Conservation (phyloP, 1,140 invertebrate species). For the Hypothenemus hampei region DNA sequence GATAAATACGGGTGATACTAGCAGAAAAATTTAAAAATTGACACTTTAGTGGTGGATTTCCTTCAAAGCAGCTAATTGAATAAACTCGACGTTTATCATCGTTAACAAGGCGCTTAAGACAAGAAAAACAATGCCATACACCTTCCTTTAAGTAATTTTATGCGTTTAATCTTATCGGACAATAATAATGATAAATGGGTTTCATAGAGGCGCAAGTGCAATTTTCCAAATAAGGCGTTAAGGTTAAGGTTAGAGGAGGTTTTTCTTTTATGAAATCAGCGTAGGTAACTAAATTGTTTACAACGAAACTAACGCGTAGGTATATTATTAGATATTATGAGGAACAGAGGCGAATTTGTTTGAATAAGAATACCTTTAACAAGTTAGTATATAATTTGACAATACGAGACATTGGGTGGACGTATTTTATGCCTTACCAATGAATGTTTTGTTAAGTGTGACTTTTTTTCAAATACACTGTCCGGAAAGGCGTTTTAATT, state of each 20-base stretch:
- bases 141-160: constrained; percentile 14
- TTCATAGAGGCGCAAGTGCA: constrained; percentile 21
- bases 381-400: neutral
- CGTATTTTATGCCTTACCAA: neutral
- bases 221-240: constrained; percentile 15
- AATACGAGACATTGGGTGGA: neutral
- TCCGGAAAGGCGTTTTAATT: neutral
- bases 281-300: constrained; percentile 30
- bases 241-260: constrained; percentile 14
- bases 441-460: neutral
- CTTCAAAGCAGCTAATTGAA: no score
- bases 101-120: constrained; percentile 1
- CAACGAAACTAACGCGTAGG: constrained; percentile 21
- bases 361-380: neutral
- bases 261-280: constrained; percentile 11
- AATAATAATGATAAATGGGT: constrained; percentile 21
- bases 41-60: no score
- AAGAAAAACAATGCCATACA: constrained; percentile 17
- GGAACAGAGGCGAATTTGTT: constrained; percentile 2
- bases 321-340: constrained; percentile 12
- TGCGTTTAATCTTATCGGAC: constrained; percentile 19
- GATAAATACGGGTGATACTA: no score
- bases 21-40: no score
- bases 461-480: neutral
- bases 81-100: neutral